Percentiles rank a stretch among this genome's conserved stretches.
phyloP scores from a whole-genome alignment of 1,140 invertebrate genomes.

The Lineus longissimus region DNA sequence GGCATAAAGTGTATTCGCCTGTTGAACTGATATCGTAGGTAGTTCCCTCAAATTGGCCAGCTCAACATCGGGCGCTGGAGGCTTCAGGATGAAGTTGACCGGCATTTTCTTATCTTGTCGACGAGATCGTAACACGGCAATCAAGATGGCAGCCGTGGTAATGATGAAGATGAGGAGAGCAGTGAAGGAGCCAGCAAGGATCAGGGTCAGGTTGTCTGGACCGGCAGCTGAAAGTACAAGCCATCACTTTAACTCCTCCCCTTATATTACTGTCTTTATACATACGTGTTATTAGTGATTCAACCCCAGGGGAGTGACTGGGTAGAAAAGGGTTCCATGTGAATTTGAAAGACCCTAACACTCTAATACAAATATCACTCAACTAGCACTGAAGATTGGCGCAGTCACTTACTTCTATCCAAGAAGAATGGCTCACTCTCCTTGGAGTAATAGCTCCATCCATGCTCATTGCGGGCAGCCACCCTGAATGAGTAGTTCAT shows the following conservation, averaged over 20 bases:
- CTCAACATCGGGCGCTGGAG: slow-evolving; percentile 70
- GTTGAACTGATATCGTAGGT: slow-evolving; percentile 69
- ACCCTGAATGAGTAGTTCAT: slow-evolving; percentile 70
- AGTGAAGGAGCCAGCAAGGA: slow-evolving; percentile 2
- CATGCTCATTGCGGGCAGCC: slow-evolving; percentile 72
- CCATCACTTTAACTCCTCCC: too few relatives aligned
- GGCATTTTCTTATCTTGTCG: background rate
- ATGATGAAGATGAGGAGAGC: background rate
- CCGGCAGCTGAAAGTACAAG: background rate
- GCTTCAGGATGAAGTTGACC: slow-evolving; percentile 24
- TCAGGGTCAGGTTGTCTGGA: background rate
- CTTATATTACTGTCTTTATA: too few relatives aligned
- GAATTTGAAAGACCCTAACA: too few relatives aligned
- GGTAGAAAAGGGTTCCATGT: too few relatives aligned
- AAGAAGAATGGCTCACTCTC: slow-evolving; percentile 25
- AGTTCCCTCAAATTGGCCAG: slow-evolving; percentile 82
- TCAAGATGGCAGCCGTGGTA: background rate
- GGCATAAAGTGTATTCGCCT: slow-evolving; percentile 76
- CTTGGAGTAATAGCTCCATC: slow-evolving; percentile 67
- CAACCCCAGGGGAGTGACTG: too few relatives aligned
- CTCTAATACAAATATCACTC: too few relatives aligned
- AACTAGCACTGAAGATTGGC: too few relatives aligned
- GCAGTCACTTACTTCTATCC: slow-evolving; percentile 54
- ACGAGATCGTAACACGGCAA: background rate
- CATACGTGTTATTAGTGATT: too few relatives aligned